Base-by-base conservation (phyloP, 2,113 vertebrate species). In the Mormyrus lacerda region DNA sequence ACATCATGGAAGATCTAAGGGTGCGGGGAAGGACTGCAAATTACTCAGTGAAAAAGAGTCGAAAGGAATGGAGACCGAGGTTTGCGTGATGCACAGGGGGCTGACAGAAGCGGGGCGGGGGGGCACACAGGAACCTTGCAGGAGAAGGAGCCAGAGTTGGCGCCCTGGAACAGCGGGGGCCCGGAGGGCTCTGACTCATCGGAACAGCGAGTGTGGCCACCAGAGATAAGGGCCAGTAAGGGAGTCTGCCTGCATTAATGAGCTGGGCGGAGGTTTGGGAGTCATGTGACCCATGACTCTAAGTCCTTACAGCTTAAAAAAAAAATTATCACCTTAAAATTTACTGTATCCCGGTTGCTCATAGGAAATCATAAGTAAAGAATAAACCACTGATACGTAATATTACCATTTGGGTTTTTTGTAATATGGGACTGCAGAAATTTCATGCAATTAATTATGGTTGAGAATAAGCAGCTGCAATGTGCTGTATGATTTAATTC, bases 161-260 rank as follows among this genome's bases (percentile, higher is more conserved):
- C 39, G n/a, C 83, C 24, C 50, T 47, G 55, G 82, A 58, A 65
- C 53, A 69, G 53, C 55, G 21, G 79, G 55, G 31, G n/a, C 89
- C 44, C 7, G 55, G 42, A 35, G n/a, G 45, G 58, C 88, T 89
- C n/a, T 31, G 58, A 89, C 69, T 91, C 89, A 83, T 89, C 88
- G 85, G 89, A 89, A 48, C 53, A 50, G 48, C 42, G 45, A 42
- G 90, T 89, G 90, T 91, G 91, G 87, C 87, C 90, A 89, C 50
- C 45, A 19, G 58, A 92, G 91, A 92, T 92, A 92, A 92, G 85
- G 79, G 73, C 9, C 85, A 51, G 39, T 13, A 61, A 76, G 84
- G 53, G 45, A 86, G 48, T 47, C 24, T 21, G 44, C 27, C 42
- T 87, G 89, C 89, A 90, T 90, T 88, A 87, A 69, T 69, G 82